Percentiles rank a stretch among this genome's conserved stretches.
Conservation (phyloP, 2,888 invertebrate genomes). For the Pinctada fucata region DNA sequence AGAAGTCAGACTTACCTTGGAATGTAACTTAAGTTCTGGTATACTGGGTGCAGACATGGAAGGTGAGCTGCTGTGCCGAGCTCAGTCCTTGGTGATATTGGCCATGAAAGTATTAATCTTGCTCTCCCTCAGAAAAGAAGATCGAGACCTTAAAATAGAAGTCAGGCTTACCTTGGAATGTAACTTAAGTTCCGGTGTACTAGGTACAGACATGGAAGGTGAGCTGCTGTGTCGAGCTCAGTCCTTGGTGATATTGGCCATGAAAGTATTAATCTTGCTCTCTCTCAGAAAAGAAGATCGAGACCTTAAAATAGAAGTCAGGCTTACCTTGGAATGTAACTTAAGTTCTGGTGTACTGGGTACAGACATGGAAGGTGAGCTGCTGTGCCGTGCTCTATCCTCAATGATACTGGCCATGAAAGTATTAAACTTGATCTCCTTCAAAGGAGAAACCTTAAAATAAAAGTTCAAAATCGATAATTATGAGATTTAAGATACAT, state of each 20-base stretch:
- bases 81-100: slow-evolving; percentile 1
- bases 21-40: slow-evolving; percentile 13
- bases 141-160: background rate
- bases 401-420: slow-evolving; percentile 2
- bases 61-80: background rate
- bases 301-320: background rate
- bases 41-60: slow-evolving; percentile 2
- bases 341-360: slow-evolving; percentile 25
- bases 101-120: slow-evolving; percentile 11
- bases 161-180: background rate
- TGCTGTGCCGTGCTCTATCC: slow-evolving; percentile 1
- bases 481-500: too few species aligned
- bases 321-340: slow-evolving; percentile 10
- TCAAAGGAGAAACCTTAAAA: too few species aligned
- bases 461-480: too few species aligned
- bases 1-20: slow-evolving; percentile 7
- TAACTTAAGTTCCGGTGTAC: slow-evolving; percentile 4
- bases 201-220: background rate
- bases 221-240: slow-evolving; percentile 7
- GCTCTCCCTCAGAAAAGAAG: background rate
- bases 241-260: slow-evolving; percentile 1
- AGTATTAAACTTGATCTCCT: slow-evolving; percentile 18
- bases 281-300: background rate
- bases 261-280: slow-evolving; percentile 18
- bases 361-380: background rate